Conservation (phyloP, 2,797 vertebrate species). For the Tapera naevia region DNA sequence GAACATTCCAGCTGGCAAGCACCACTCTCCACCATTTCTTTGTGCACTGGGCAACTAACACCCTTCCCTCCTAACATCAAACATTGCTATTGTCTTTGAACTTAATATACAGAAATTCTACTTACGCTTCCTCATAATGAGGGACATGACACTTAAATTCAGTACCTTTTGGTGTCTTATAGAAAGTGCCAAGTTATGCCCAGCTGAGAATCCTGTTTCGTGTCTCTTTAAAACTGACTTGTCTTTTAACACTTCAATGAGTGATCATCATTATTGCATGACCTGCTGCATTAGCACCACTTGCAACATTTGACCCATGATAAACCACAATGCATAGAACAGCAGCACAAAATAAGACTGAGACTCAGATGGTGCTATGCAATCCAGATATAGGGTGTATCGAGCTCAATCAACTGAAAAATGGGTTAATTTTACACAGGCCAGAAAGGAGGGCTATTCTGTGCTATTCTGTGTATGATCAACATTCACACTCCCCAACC, state of each 20-base stretch:
- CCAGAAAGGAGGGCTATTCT: not conserved
- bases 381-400: not conserved
- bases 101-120: not conserved
- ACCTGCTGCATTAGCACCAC: not conserved
- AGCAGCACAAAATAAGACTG: not conserved
- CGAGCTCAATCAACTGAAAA: not conserved
- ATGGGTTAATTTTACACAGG: not conserved
- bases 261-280: not conserved
- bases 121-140: not conserved
- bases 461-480: not conserved
- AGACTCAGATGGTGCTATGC: not conserved
- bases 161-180: not conserved
- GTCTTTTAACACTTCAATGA: not conserved
- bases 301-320: not conserved
- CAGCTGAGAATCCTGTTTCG: not conserved
- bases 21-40: not conserved
- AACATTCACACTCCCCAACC: not conserved
- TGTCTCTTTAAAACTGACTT: not conserved
- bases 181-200: not conserved
- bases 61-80: not conserved
- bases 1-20: not conserved
- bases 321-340: not conserved
- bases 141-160: not conserved
- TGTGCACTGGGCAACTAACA: not conserved
- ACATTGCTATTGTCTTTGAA: not conserved